Conservation (phyloP, 2,888 invertebrate genomes). For the Agonopterix alstromeriana region DNA sequence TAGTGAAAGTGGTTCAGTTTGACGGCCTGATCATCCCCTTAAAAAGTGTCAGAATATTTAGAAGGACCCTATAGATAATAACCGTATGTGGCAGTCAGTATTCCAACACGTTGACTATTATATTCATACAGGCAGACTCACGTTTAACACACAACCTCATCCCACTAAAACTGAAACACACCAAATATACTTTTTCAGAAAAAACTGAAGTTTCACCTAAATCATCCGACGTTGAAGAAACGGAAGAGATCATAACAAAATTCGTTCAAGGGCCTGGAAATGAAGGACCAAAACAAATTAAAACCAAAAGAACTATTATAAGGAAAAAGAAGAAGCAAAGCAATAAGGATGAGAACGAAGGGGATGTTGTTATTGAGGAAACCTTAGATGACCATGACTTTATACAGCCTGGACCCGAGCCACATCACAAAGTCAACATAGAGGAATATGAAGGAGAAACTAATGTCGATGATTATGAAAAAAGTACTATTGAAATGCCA, state of each 20-base stretch:
- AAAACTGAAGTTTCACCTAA: constrained; percentile 48
- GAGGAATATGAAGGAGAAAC: constrained; percentile 54
- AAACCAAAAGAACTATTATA: constrained; percentile 75
- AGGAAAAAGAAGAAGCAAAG: constrained; percentile 51
- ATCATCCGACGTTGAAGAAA: constrained; percentile 70
- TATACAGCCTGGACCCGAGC: constrained; percentile 13
- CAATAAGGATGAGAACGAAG: constrained; percentile 29
- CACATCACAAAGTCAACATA: constrained; percentile 49
- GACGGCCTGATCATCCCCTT: too few relatives aligned
- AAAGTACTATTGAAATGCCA: constrained; percentile 51
- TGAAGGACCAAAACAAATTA: constrained; percentile 70
- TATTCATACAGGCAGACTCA: too few relatives aligned
- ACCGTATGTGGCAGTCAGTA: too few relatives aligned
- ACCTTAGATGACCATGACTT: constrained; percentile 53
- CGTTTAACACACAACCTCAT: too few relatives aligned
- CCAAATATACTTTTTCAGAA: too few relatives aligned
- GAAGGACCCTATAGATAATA: too few relatives aligned
- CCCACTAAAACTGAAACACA: too few relatives aligned
- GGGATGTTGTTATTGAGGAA: constrained; percentile 73
- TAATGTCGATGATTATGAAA: constrained; percentile 29
- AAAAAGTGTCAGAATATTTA: too few relatives aligned
- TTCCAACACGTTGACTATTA: too few relatives aligned
- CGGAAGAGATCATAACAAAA: constrained; percentile 78
- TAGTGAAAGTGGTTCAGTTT: too few relatives aligned
- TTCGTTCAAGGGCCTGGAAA: constrained; percentile 70